These are phyloP conservation scores for Contarinia nasturtii DNA, from an alignment of 1,140 invertebrate species.

Conservation along the genomic window DNA sequence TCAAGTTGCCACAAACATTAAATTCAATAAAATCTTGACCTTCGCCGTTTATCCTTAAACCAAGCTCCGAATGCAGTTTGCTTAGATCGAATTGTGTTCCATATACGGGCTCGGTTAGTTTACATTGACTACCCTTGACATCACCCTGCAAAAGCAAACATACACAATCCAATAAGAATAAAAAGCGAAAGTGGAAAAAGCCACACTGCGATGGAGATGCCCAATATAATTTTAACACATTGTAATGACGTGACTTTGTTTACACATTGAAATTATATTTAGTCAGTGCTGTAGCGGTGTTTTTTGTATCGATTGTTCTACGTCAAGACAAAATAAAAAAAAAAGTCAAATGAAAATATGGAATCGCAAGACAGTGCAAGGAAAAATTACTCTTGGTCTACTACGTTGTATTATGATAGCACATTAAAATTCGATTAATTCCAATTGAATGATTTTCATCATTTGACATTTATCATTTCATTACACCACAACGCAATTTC, in stretches of 20 bases:
- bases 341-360: too few relatives aligned
- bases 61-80: conserved; percentile 14
- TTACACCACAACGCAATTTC: too few relatives aligned
- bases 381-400: too few relatives aligned
- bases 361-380: too few relatives aligned
- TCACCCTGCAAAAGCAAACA: not conserved
- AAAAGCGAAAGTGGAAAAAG: too few relatives aligned
- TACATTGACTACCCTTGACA: not conserved
- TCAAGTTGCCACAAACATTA: conserved; percentile 16
- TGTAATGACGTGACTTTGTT: not conserved
- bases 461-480: too few relatives aligned
- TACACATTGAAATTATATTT: not conserved
- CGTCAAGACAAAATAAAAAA: not conserved
- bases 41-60: conserved; percentile 7
- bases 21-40: conserved; percentile 15
- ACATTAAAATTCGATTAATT: too few relatives aligned
- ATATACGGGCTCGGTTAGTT: conserved; percentile 16
- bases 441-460: too few relatives aligned
- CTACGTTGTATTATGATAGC: too few relatives aligned
- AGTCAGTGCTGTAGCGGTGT: not conserved
- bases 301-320: not conserved
- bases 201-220: too few relatives aligned
- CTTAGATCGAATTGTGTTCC: conserved; percentile 16
- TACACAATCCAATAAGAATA: not conserved
- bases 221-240: not conserved